Percentiles rank a stretch among this genome's conserved stretches.
phyloP scores from a whole-genome alignment of 2,113 vertebrate species.

The Proteles cristata region DNA sequence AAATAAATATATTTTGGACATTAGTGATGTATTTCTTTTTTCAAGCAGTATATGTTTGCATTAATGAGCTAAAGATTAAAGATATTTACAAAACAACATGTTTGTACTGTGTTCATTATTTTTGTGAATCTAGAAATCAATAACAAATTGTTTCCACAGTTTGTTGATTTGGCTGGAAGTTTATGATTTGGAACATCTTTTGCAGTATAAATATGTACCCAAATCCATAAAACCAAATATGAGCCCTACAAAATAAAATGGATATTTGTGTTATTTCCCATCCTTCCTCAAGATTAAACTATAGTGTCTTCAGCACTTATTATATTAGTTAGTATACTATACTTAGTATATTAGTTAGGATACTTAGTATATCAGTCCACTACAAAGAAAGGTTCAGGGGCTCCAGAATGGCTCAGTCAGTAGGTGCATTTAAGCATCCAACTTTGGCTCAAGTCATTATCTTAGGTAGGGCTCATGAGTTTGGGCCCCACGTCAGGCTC shows the following conservation, averaged over 20 bases:
- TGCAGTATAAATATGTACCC: not conserved
- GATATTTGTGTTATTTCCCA: not conserved
- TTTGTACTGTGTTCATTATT: not conserved
- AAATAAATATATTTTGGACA: not conserved
- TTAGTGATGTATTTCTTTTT: not conserved
- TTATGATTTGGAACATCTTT: not conserved
- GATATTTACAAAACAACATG: not conserved
- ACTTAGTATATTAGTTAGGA: no score
- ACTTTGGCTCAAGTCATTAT: no score
- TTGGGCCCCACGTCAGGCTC: no score
- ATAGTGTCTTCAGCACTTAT: not conserved
- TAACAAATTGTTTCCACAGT: not conserved
- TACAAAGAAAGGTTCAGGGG: no score
- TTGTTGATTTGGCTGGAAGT: not conserved
- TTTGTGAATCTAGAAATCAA: not conserved
- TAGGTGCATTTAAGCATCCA: no score
- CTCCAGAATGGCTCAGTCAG: no score
- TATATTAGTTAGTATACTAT: not conserved
- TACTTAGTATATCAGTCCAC: no score
- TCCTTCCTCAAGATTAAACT: not conserved
- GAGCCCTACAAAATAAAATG: not conserved
- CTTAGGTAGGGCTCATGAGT: no score
- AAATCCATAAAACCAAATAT: not conserved
- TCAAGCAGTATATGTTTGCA: not conserved
- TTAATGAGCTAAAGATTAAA: not conserved